Conservation (phyloP, 2,113 vertebrate genomes). For the Myotis yumanensis region DNA sequence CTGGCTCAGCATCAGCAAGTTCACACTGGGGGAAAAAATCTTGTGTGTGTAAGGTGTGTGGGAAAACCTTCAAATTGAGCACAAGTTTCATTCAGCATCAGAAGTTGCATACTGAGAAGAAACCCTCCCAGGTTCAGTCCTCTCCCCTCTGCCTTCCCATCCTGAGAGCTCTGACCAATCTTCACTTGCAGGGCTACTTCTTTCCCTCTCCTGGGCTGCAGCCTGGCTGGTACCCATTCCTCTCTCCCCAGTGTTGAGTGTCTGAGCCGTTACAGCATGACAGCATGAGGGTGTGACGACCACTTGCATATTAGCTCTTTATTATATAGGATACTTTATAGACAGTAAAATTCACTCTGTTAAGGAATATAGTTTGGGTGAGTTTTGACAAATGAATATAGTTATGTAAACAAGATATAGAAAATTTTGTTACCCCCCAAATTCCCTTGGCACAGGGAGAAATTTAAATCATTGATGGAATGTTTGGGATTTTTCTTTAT, state of each 20-base stretch:
- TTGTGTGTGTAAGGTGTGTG: not conserved
- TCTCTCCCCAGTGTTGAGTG: no score
- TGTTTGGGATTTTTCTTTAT: not conserved
- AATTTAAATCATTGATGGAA: not conserved
- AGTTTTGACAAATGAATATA: not conserved
- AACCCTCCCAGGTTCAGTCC: not conserved
- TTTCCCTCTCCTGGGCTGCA: not conserved
- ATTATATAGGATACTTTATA: not conserved
- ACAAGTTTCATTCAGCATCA: conserved; percentile 29
- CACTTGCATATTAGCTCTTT: no score
- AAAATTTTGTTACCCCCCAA: not conserved
- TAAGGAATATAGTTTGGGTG: not conserved
- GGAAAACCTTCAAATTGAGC: conserved; percentile 43
- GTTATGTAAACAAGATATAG: not conserved
- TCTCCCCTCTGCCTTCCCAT: not conserved
- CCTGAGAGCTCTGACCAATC: not conserved
- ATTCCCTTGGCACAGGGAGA: not conserved
- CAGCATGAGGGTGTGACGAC: no score
- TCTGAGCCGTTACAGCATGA: no score
- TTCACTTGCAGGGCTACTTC: not conserved
- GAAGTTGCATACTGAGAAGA: not conserved
- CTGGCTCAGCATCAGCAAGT: conserved; percentile 17
- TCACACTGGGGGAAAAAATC: conserved; percentile 5
- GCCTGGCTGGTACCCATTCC: no score
- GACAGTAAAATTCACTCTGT: not conserved